A percentile compares a stretch with the other conserved stretches of the same genome.
Conservation (phyloP, 2,888 invertebrate species). For the Tortrix viridana region DNA sequence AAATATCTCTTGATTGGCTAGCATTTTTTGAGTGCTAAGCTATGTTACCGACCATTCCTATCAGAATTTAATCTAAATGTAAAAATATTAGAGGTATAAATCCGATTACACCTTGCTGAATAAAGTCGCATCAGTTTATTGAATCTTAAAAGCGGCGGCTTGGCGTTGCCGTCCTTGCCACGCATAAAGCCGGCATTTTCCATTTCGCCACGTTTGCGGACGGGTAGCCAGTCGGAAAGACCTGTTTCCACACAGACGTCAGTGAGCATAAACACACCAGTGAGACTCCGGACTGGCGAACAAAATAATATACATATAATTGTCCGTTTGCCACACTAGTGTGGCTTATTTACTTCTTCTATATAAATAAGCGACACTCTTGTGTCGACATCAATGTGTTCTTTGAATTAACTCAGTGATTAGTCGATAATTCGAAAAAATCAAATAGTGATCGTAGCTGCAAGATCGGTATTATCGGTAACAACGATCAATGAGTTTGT, state of each 20-base stretch:
- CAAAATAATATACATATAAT: too few relatives aligned
- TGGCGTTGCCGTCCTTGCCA: constrained; percentile 4
- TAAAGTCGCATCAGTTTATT: constrained; percentile 24
- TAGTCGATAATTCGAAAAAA: too few relatives aligned
- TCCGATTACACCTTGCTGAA: background rate
- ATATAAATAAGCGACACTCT: too few relatives aligned
- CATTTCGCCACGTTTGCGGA: constrained; percentile 11
- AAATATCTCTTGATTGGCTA: too few relatives aligned
- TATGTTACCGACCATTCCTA: too few relatives aligned
- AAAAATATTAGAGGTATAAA: background rate
- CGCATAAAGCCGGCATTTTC: constrained; percentile 29
- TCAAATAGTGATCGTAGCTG: background rate
- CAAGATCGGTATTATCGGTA: background rate
- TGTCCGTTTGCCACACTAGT: too few relatives aligned
- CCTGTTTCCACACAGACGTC: constrained; percentile 1
- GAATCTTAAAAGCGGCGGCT: constrained; percentile 21
- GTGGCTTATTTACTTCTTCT: too few relatives aligned
- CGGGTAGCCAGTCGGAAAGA: constrained; percentile 12
- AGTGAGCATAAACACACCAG: constrained; percentile 1
- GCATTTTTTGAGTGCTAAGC: too few relatives aligned
- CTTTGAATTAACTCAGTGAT: too few relatives aligned
- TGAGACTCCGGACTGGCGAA: too few relatives aligned
- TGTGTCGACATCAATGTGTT: too few relatives aligned
- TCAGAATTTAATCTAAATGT: too few relatives aligned
- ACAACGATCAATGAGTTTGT: background rate